Base-by-base conservation (phyloP, 2,888 invertebrate genomes). In the Eupithecia abbreviata region DNA sequence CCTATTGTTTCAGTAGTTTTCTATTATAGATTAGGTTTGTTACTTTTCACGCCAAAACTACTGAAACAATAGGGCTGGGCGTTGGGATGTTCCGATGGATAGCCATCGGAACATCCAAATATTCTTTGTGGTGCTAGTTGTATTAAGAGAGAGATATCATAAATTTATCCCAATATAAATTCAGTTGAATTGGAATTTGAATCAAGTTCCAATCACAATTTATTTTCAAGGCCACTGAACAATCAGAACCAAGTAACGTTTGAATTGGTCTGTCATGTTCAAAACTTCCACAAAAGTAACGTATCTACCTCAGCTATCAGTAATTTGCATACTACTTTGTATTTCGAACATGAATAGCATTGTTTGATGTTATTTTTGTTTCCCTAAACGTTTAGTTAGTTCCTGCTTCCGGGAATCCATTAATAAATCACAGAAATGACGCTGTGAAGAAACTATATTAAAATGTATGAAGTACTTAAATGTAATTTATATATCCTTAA, bases 381-480 rank as follows among this genome's bases (percentile, higher is more conserved):
- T 81, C 77, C 80, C 71, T 76, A 9, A 58, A n/a, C 7, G 78
- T 78, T 77, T 49, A 76, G 65, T 77, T 75, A 58, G 45, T 76
- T 73, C 72, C 76, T 76, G 76, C 79, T 77, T 82, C 82, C 82
- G 80, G 80, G 75, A 77, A 76, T 79, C 73, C 76, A 79, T 81
- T 55, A 67, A 75, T 73, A 49, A 75, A 73, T 74, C 65, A 62
- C 49, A 62, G 45, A 65, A 51, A 43, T 71, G 30, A 67, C 58
- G 58, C 66, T 67, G 18, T 68, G 3, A 47, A 66, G n/a, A 45
- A 68, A 45, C 72, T 72, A 55, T 65, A 72, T 69, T 70, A 70
- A 72, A 72, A 71, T 70, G 66, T 66, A 69, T 30, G 51, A 7
- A 55, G 62, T 68, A n/a, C n/a, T n/a, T n/a, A 55, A 65, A 70